Conservation (phyloP, 2,113 vertebrate genomes). For the Tylochromis polylepis region DNA sequence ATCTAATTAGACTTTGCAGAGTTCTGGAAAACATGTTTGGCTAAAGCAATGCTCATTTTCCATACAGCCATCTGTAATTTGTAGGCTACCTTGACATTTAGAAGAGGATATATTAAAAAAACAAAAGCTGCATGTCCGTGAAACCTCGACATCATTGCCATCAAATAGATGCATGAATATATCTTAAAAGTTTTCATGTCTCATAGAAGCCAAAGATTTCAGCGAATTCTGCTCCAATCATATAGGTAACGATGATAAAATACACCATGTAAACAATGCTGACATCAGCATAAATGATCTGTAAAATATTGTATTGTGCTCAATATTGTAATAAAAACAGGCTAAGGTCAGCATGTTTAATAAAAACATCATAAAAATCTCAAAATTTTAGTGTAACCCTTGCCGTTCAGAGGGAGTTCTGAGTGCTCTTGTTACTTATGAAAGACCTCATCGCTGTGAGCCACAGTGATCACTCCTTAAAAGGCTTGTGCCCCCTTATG, state of each 20-base stretch:
- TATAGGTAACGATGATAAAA: background rate
- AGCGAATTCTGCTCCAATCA: background rate
- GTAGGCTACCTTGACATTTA: background rate
- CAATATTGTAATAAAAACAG: too few relatives aligned
- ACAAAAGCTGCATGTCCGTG: background rate
- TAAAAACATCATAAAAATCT: background rate
- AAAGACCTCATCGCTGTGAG: background rate
- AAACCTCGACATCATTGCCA: background rate
- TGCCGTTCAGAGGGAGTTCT: background rate
- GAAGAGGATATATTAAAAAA: background rate
- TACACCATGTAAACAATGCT: background rate
- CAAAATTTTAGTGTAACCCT: background rate
- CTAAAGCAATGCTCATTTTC: background rate
- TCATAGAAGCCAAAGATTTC: background rate
- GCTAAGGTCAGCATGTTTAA: background rate
- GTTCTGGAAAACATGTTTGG: background rate
- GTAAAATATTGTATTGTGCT: background rate
- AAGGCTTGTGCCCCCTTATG: too few relatives aligned
- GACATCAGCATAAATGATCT: background rate
- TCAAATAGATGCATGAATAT: background rate
- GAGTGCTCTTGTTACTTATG: background rate
- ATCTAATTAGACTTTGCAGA: background rate
- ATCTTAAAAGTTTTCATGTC: background rate
- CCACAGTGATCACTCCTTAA: background rate
- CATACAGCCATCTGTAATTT: background rate